Percentiles rank a stretch among this genome's conserved stretches.
phyloP scores from a whole-genome alignment of 1,140 invertebrate genomes.

The Drusus annulatus region DNA sequence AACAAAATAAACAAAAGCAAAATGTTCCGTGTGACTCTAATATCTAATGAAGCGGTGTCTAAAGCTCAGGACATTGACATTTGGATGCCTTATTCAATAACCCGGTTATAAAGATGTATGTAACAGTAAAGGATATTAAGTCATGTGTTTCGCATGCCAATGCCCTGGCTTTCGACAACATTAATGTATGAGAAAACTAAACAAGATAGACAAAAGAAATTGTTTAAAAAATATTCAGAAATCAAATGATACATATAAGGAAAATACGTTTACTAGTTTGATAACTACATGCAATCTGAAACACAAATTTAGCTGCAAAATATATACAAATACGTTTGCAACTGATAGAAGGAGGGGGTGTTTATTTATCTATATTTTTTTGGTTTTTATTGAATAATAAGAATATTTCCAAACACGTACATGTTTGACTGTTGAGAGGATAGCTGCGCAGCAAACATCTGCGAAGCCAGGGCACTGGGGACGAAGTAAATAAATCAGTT shows the following conservation, averaged over 20 bases:
- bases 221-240: slow-evolving; percentile 56
- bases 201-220: slow-evolving; percentile 66
- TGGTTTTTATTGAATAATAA: slow-evolving; percentile 46
- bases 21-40: slow-evolving; percentile 37
- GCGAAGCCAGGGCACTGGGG: slow-evolving; percentile 95
- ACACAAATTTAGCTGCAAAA: slow-evolving; percentile 35
- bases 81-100: slow-evolving; percentile 61
- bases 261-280: slow-evolving; percentile 25
- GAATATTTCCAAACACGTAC: slow-evolving; percentile 77
- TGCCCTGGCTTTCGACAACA: slow-evolving; percentile 80
- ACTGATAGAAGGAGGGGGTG: neutral
- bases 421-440: slow-evolving; percentile 91
- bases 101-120: neutral
- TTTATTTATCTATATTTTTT: no score
- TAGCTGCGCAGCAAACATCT: slow-evolving; percentile 93
- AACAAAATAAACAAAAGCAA: slow-evolving; percentile 57
- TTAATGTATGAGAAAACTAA: slow-evolving; percentile 41
- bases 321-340: slow-evolving; percentile 34
- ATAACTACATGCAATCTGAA: slow-evolving; percentile 53
- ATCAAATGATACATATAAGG: slow-evolving; percentile 58
- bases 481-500: slow-evolving; percentile 68
- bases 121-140: neutral
- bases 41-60: slow-evolving; percentile 52
- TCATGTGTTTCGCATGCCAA: slow-evolving; percentile 76
- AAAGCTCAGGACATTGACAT: slow-evolving; percentile 81